These are phyloP conservation scores for Pachycephala philippinensis DNA, from an alignment of 2,113 vertebrate genomes.

Conservation along the genomic window DNA sequence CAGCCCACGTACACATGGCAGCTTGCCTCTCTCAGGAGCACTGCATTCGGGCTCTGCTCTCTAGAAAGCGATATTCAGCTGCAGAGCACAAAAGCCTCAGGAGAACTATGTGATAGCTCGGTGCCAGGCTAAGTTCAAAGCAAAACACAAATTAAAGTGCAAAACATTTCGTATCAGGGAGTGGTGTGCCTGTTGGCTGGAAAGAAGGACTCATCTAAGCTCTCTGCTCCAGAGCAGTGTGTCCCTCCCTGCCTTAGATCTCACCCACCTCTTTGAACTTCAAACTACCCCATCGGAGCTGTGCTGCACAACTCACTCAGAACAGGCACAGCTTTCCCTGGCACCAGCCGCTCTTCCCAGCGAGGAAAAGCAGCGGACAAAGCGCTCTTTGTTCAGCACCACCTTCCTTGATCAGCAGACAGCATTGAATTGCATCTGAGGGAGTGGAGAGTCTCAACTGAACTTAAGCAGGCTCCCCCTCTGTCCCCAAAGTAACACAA, in stretches of 20 bases:
- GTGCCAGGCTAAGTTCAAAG: conserved; percentile 24
- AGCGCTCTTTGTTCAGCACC: neutral
- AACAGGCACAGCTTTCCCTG: neutral
- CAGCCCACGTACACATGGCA: neutral
- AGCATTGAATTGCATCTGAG: neutral
- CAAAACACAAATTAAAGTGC: neutral
- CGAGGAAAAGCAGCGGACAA: neutral
- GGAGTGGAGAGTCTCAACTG: neutral
- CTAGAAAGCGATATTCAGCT: neutral
- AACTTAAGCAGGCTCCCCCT: neutral
- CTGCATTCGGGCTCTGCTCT: neutral
- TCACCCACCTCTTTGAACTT: conserved; percentile 5
- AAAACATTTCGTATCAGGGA: neutral
- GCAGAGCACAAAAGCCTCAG: neutral
- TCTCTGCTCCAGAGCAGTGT: neutral
- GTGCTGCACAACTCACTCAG: neutral
- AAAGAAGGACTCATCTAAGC: neutral
- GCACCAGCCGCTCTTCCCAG: neutral
- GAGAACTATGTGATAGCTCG: neutral
- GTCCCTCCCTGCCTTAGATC: conserved; percentile 7
- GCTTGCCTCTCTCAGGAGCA: neutral
- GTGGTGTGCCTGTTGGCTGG: neutral
- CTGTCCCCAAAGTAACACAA: neutral
- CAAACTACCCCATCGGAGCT: neutral
- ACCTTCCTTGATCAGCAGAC: neutral